Base-by-base conservation (phyloP, 2,888 invertebrate genomes). In the Agriopis marginaria region DNA sequence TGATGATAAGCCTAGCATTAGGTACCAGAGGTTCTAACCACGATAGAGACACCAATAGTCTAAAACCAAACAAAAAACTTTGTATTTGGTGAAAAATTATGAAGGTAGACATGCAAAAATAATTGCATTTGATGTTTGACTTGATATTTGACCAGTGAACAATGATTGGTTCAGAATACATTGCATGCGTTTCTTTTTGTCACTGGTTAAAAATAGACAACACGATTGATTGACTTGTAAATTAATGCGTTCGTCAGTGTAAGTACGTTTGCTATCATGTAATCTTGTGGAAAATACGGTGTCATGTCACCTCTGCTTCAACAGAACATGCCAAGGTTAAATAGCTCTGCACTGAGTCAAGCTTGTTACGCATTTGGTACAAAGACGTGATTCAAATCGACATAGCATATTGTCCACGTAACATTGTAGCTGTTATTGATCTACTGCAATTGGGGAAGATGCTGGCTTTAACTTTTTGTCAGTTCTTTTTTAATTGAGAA, bases 321-420 rank as follows among this genome's bases (percentile, higher is more conserved):
- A 72, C 69, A 68, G 63, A 74, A 77, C 75, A 77, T 74, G 77
- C 77, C 85, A 86, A 88, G 85, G 86, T 80, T 81, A 77, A 86
- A 87, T 86, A 81, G 80, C 81, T 85, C 72, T 76, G 65, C 72
- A 76, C 78, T 86, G 87, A 87, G 78, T 88, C 88, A 89, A 84
- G 80, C 76, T 77, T 74, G 80, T 84, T 85, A 85, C 83, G 82
- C 81, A 82, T 86, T 88, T 79, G 79, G 80, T 79, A 85, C 85
- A 84, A 80, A 82, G 79, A 82, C 79, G 77, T 86, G 85, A 87
- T 85, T 85, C 80, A 83, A 85, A 84, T 80, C 77, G 77, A 81
- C 73, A 78, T 79, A 76, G 74, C 80, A 66, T 75, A 81, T 84
- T 83, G 83, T 83, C 76, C 80, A 54, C n/a, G n/a, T 14, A 10